Percentiles rank a stretch among this genome's conserved stretches.
Conservation (phyloP, 2,888 invertebrate species). For the Steromphala cineraria region DNA sequence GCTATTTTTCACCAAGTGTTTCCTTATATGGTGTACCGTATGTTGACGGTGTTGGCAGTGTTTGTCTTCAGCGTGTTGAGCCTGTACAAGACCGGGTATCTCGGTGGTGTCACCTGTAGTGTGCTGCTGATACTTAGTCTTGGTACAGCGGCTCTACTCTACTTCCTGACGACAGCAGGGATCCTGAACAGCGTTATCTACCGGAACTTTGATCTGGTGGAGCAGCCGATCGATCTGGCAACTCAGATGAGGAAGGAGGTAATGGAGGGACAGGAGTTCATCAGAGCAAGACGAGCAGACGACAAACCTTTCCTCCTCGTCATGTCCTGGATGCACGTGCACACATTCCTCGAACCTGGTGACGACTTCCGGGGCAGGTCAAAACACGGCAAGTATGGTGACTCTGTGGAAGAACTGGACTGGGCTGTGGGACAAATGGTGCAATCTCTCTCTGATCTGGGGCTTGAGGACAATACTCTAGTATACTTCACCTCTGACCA, state of each 20-base stretch:
- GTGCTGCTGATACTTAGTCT: slow-evolving; percentile 15
- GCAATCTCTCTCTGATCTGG: slow-evolving; percentile 66
- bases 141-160: background rate
- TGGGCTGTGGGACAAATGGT: slow-evolving; percentile 77
- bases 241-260: slow-evolving; percentile 70
- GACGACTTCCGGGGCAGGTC: slow-evolving; percentile 76
- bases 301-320: slow-evolving; percentile 76
- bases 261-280: slow-evolving; percentile 58
- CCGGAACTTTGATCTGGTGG: slow-evolving; percentile 75
- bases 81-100: slow-evolving; percentile 30
- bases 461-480: slow-evolving; percentile 74
- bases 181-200: slow-evolving; percentile 70
- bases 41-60: slow-evolving; percentile 33
- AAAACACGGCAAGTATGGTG: slow-evolving; percentile 76
- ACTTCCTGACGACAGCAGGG: slow-evolving; percentile 42
- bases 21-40: slow-evolving; percentile 39
- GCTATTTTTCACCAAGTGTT: slow-evolving; percentile 30
- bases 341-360: slow-evolving; percentile 81
- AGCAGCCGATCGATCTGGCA: slow-evolving; percentile 76
- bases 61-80: slow-evolving; percentile 32
- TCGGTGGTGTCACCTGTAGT: slow-evolving; percentile 7
- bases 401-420: slow-evolving; percentile 78
- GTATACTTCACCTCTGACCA: slow-evolving; percentile 78
- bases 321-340: slow-evolving; percentile 80
- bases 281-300: slow-evolving; percentile 52